Base-by-base conservation (phyloP, 2,888 invertebrate species). In the Marasmarcha lunaedactyla region DNA sequence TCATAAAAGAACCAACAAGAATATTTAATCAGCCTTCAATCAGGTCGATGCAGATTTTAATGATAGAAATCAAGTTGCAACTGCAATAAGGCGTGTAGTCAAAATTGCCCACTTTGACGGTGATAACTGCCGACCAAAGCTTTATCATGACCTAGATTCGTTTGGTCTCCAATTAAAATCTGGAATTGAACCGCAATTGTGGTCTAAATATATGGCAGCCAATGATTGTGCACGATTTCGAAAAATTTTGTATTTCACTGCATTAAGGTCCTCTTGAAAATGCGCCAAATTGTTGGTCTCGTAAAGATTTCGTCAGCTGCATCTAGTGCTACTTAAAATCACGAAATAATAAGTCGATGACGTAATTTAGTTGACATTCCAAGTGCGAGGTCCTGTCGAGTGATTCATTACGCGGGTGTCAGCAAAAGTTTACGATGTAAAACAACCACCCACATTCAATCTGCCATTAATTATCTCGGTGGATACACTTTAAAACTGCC, bases 391-490 rank as follows among this genome's bases (percentile, higher is more conserved):
- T 77, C 79, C 68, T 55, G 51, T 51, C 50, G 66, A 56, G 69
- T 63, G 57, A 70, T 72, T 70, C 63, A 69, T 74, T 70, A 74
- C 64, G 70, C 4, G 71, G 71, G 69, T 77, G 74, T 74, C 68
- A 71, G 72, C 74, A 70, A 74, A 81, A 78, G 72, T 76, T 61
- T 69, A 68, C 64, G 71, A 74, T 72, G 62, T 63, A 47, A 58
- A 71, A 70, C 71, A 69, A 66, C 62, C 69, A 61, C 61, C 68
- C 58, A 36, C 61, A 66, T 64, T 64, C 66, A 68, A 71, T 69
- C 59, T 53, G 58, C 64, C 72, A 77, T 78, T 79, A 78, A 77
- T 79, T 73, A 73, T 64, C 55, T 54, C 55, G 57, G 56, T 38
- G 53, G 61, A 60, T 61, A 68, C 70, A 77, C 78, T 78, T 71